Evolutionary conservation across 2,888 invertebrate species (phyloP).

Genomic region (Linyphia triangularis): DNA sequence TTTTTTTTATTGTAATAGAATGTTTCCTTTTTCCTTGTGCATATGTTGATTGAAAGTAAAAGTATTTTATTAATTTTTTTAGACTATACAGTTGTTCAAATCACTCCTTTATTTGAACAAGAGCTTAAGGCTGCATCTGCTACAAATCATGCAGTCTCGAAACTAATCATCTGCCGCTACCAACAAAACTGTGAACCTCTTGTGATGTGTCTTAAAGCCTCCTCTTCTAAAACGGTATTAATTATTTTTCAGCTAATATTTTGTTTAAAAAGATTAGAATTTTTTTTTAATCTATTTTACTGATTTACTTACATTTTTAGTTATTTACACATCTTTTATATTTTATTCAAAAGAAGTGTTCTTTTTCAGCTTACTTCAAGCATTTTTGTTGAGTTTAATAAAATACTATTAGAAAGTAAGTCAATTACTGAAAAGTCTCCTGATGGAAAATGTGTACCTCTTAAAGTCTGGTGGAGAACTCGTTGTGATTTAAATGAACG

Average conservation of each 20-base stretch:
- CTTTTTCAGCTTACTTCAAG: slow-evolving; percentile 68
- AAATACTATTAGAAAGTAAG: slow-evolving; percentile 70
- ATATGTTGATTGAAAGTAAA: neutral
- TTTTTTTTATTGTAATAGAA: too few relatives aligned
- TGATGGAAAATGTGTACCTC: slow-evolving; percentile 67
- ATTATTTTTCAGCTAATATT: neutral
- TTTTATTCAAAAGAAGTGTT: neutral
- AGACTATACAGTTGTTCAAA: slow-evolving; percentile 76
- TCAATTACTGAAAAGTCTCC: slow-evolving; percentile 67
- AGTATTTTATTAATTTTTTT: neutral
- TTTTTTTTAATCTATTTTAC: neutral
- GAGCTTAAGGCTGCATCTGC: slow-evolving; percentile 3
- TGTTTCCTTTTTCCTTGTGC: neutral
- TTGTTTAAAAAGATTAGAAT: neutral
- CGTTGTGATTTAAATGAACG: slow-evolving; percentile 66
- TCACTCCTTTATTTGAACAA: slow-evolving; percentile 46
- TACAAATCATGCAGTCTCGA: slow-evolving; percentile 23
- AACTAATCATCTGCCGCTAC: slow-evolving; percentile 43
- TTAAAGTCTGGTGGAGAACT: slow-evolving; percentile 75
- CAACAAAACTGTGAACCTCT: neutral
- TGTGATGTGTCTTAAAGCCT: slow-evolving; percentile 16
- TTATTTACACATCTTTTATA: neutral
- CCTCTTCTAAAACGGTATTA: slow-evolving; percentile 36
- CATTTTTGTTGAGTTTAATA: slow-evolving; percentile 72
- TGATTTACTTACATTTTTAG: neutral